Base-by-base conservation (phyloP, 1,140 invertebrate genomes). In the Drosophila varians region DNA sequence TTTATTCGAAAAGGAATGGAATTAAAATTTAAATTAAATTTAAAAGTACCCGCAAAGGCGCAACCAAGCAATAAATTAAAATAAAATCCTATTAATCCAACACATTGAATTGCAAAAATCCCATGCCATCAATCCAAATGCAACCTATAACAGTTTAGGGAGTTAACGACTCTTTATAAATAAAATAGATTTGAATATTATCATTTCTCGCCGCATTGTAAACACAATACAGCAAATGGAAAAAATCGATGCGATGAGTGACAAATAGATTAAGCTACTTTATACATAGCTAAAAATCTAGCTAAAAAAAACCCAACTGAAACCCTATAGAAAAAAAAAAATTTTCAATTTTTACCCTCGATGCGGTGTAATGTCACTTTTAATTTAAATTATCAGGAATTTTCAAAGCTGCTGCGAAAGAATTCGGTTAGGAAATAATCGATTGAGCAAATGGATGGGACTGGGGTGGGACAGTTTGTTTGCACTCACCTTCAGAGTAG, bases 401-500 rank as follows among this genome's bases (percentile, higher is more conserved):
- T n/a, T n/a, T n/a, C n/a, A n/a, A 68, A 34, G 70, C 62, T 18
- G 43, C 31, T 79, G 75, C 51, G 80, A 76, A 62, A 18, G 28
- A 38, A 38, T 52, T 55, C 25, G 49, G 42, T 69, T 40, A 18
- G 48, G 19, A 43, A 69, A 69, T 52, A 71, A 70, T 68, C 36
- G 56, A 71, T 60, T 60, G 26, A 66, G 55, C 46, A 16, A 42
- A 69, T 52, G 23, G 14, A 38, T 38, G 36, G n/a, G 5, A 7
- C 5, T 14, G 40, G 48, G 34, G 31, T 18, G 34, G 14, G 43
- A 40, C 28, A 36, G 16, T 26, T 19, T 38, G 42, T 56, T 53
- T 55, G 25, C 28, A 87, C 80, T 86, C 47, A 86, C 80, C 80
- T 86, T 86, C 82, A 87, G 53, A 46, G 68, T 77, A 61, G 57